Percentiles rank a stretch among this genome's conserved stretches.
Conservation (phyloP, 2,797 vertebrate species). For the Ciconia nigra region DNA sequence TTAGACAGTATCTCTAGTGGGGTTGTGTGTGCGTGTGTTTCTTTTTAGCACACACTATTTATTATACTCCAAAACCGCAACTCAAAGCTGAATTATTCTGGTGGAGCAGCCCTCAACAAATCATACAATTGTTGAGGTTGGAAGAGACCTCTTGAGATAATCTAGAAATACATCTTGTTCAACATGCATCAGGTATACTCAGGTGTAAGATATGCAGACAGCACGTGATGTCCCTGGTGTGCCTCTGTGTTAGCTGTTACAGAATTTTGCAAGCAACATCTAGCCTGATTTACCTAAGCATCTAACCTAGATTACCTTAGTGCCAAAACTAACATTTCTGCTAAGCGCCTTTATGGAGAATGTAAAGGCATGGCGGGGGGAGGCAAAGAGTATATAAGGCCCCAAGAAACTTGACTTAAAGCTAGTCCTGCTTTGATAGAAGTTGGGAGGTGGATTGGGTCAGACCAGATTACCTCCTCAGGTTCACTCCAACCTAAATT, state of each 20-base stretch:
- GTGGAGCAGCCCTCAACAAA: background rate
- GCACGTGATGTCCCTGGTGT: fast-evolving
- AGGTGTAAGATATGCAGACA: background rate
- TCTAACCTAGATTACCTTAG: background rate
- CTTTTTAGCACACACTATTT: background rate
- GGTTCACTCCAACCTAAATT: background rate
- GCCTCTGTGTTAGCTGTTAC: background rate
- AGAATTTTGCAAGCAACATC: background rate
- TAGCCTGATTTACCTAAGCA: background rate
- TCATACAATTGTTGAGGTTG: background rate
- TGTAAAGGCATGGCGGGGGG: background rate
- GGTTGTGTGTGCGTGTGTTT: fast-evolving
- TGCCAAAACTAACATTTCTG: background rate
- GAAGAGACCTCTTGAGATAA: background rate
- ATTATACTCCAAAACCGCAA: background rate
- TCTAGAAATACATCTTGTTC: background rate
- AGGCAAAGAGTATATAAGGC: background rate
- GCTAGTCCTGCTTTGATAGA: background rate
- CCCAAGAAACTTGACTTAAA: background rate
- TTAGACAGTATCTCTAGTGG: background rate
- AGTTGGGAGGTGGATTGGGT: background rate
- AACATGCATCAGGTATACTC: background rate
- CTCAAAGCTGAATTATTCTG: background rate
- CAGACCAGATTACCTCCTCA: background rate
- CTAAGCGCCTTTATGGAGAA: background rate